Evolutionary conservation across 1,140 invertebrate genomes (phyloP).

Genomic region (Hycleus cichorii): DNA sequence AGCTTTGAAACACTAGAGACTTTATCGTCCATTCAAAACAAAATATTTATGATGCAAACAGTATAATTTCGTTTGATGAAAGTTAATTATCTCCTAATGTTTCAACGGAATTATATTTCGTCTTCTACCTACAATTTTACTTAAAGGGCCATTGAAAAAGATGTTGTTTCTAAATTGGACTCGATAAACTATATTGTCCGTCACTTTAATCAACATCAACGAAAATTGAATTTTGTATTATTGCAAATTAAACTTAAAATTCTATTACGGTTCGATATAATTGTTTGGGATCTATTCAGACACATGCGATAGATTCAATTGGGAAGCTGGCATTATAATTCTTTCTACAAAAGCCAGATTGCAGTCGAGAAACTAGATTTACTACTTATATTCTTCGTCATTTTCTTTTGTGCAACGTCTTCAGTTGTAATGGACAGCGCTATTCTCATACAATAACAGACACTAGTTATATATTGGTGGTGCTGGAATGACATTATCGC

Average conservation of each 20-base stretch:
- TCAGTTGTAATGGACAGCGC: constrained; percentile 21
- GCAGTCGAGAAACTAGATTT: constrained; percentile 21
- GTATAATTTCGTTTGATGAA: constrained; percentile 5
- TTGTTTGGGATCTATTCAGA: constrained; percentile 15
- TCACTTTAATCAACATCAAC: not conserved
- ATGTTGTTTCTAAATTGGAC: not conserved
- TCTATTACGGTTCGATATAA: constrained; percentile 12
- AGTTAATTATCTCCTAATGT: constrained; percentile 1
- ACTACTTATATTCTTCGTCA: constrained; percentile 26
- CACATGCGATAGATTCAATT: constrained; percentile 23
- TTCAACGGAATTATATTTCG: not conserved
- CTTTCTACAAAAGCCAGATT: constrained; percentile 20
- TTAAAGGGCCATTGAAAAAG: not conserved
- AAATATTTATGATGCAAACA: constrained; percentile 11
- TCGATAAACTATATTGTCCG: not conserved
- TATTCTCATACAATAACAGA: constrained; percentile 19
- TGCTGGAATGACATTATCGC: constrained; percentile 12
- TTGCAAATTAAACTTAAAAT: constrained; percentile 1
- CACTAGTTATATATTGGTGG: constrained; percentile 12
- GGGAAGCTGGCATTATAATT: constrained; percentile 18
- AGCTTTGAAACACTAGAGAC: not conserved
- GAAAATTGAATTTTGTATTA: not conserved
- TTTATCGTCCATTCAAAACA: constrained; percentile 10
- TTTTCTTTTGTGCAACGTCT: constrained; percentile 27
- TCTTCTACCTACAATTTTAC: not conserved